phyloP scores from a whole-genome alignment of 2,888 invertebrate species.

The Nomada flava region DNA sequence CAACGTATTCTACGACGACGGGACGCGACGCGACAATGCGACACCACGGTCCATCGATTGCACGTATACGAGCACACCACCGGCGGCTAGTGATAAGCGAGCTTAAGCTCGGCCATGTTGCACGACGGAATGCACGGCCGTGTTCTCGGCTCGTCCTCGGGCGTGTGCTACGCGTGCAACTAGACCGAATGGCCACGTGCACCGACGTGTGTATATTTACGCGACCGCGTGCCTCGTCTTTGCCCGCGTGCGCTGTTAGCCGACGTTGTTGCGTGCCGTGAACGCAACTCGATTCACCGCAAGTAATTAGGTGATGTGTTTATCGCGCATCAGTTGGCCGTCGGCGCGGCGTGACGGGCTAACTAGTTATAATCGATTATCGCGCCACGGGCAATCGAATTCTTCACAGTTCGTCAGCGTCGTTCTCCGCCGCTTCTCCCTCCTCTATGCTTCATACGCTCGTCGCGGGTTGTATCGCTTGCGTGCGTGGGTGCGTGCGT shows the following conservation, averaged over 20 bases:
- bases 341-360: slow-evolving; percentile 71
- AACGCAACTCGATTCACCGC: slow-evolving; percentile 76
- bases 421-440: slow-evolving; percentile 4
- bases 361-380: slow-evolving; percentile 79
- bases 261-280: slow-evolving; percentile 70
- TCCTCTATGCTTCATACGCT: background rate
- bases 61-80: slow-evolving; percentile 15
- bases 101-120: background rate
- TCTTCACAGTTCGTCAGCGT: slow-evolving; percentile 74
- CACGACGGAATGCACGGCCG: background rate
- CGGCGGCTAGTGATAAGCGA: slow-evolving; percentile 51
- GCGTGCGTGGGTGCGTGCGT: background rate
- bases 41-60: slow-evolving; percentile 55
- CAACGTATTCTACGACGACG: slow-evolving; percentile 27
- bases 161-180: slow-evolving; percentile 24
- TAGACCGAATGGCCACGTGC: background rate
- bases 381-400: slow-evolving; percentile 70
- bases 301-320: slow-evolving; percentile 82
- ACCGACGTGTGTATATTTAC: slow-evolving; percentile 23
- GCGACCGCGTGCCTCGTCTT: slow-evolving; percentile 11
- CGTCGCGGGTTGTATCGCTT: background rate
- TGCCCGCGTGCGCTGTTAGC: slow-evolving; percentile 1
- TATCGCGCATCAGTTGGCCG: slow-evolving; percentile 79
- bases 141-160: background rate
- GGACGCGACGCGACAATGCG: slow-evolving; percentile 51